Conservation (phyloP, 2,113 vertebrate genomes). For the Podiceps cristatus region DNA sequence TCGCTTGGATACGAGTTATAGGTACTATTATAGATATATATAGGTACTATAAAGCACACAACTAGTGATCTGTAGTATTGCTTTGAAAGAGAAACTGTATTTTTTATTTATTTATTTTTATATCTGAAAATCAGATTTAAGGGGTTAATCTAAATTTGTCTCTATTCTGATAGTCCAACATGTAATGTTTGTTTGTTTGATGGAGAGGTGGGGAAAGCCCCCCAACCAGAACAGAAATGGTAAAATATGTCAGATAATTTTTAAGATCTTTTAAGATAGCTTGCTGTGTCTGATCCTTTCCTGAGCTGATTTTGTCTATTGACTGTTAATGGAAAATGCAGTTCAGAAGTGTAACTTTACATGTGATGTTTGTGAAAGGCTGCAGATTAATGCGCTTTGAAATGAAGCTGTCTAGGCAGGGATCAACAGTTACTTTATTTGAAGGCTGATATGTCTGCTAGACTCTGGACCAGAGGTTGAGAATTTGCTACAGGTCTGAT, state of each 20-base stretch:
- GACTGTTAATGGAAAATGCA: slow-evolving; percentile 2
- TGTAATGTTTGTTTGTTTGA: not conserved
- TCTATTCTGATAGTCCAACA: not conserved
- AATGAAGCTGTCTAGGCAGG: not conserved
- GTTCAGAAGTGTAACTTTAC: slow-evolving; percentile 7
- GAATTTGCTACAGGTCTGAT: not conserved
- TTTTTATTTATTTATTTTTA: not conserved
- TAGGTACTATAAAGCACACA: not conserved
- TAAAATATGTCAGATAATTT: not conserved
- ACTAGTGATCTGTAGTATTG: not conserved
- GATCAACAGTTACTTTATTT: not conserved
- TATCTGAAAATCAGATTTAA: not conserved
- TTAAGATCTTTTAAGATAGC: not conserved
- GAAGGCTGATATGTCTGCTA: not conserved
- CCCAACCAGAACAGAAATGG: not conserved
- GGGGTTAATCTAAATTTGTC: not conserved
- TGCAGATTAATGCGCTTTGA: not conserved
- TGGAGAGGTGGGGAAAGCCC: not conserved
- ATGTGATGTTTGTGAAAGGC: not conserved
- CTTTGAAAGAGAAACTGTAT: not conserved
- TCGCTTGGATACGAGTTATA: not conserved
- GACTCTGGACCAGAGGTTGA: not conserved
- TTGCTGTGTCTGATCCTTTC: not conserved
- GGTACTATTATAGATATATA: not conserved
- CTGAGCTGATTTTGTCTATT: not conserved